Evolutionary conservation across 2,888 invertebrate species (phyloP).

Genomic region (Phoronis australis): DNA sequence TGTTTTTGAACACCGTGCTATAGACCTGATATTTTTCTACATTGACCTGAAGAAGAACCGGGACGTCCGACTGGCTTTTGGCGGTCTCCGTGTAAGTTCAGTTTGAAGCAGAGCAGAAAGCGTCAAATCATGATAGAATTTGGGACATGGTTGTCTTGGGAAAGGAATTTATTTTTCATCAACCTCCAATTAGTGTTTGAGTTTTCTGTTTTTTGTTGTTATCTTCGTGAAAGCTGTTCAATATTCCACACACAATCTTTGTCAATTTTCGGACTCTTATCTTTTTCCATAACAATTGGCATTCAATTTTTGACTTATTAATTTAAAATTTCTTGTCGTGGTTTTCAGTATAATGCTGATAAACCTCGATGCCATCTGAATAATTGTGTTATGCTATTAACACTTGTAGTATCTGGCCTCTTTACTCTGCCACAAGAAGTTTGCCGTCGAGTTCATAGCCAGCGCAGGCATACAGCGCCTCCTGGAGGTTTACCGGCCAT

Average conservation of each 20-base stretch:
- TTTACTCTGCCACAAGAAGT: slow-evolving; percentile 94
- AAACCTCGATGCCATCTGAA: not conserved
- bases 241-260: not conserved
- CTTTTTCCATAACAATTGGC: not conserved
- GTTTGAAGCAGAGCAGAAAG: too few relatives aligned
- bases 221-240: too few relatives aligned
- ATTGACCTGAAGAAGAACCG: slow-evolving; percentile 81
- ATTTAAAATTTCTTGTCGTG: not conserved
- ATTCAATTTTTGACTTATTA: not conserved
- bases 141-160: not conserved
- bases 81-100: slow-evolving; percentile 72
- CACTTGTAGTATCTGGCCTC: slow-evolving; percentile 84
- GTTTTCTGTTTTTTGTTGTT: too few relatives aligned
- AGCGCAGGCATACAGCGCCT: slow-evolving; percentile 79
- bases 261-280: not conserved
- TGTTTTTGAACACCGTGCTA: slow-evolving; percentile 87
- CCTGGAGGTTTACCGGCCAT: slow-evolving; percentile 84
- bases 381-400: too few relatives aligned
- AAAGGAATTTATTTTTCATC: not conserved
- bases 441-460: slow-evolving; percentile 91
- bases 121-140: not conserved
- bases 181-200: too few relatives aligned
- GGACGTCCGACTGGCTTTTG: slow-evolving; percentile 90
- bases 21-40: slow-evolving; percentile 84
- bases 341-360: not conserved